Conservation (phyloP, 2,113 vertebrate species). For the Nipponia nippon region DNA sequence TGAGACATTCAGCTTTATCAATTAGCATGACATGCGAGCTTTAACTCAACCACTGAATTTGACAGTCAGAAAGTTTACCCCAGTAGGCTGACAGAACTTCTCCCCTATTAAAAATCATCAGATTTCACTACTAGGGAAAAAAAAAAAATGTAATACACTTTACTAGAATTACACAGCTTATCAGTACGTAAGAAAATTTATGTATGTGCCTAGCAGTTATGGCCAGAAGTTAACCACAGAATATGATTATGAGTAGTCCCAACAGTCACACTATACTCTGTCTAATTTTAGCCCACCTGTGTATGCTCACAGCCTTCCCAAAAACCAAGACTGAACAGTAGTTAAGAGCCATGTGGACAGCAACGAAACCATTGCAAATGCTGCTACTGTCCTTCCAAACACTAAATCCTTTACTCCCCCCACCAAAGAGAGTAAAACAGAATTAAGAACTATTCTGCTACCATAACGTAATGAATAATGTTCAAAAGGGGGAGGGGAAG, state of each 20-base stretch:
- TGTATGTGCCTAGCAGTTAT: background rate
- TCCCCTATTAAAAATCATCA: background rate
- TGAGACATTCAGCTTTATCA: background rate
- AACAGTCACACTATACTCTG: background rate
- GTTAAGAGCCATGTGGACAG: background rate
- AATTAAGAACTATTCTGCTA: background rate
- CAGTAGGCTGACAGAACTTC: background rate
- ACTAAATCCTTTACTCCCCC: background rate
- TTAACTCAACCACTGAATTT: background rate
- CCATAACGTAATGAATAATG: background rate
- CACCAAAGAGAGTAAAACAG: background rate
- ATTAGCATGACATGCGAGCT: background rate
- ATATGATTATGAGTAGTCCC: background rate
- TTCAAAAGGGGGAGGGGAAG: fast-evolving
- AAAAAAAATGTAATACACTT: background rate
- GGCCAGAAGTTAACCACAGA: background rate
- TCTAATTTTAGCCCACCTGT: background rate
- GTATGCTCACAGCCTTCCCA: background rate
- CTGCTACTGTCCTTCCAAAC: background rate
- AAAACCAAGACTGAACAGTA: background rate
- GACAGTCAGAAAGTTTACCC: background rate
- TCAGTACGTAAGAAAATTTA: background rate
- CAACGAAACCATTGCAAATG: background rate
- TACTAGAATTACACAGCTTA: background rate
- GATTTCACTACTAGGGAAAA: background rate